Percentiles rank a stretch among this genome's conserved stretches.
phyloP scores from a whole-genome alignment of 2,888 invertebrate genomes.

The Notodonta dromedarius region DNA sequence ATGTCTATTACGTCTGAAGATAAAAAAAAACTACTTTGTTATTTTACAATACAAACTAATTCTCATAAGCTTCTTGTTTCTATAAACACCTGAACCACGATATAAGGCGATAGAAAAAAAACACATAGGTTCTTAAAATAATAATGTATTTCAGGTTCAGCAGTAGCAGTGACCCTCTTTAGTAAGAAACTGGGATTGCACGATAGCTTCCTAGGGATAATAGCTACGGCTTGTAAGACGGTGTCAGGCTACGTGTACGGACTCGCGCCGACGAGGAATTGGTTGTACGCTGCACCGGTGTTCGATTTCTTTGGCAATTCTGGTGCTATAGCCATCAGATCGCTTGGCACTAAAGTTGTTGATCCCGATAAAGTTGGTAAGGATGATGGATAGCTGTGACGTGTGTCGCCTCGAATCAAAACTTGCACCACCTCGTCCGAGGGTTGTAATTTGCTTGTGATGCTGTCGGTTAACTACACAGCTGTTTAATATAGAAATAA shows the following conservation, averaged over 20 bases:
- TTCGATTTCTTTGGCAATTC: constrained; percentile 82
- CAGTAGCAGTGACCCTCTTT: constrained; percentile 73
- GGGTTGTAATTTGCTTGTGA: too few relatives aligned
- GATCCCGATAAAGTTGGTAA: constrained; percentile 78
- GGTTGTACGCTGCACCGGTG: constrained; percentile 74
- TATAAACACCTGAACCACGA: too few relatives aligned
- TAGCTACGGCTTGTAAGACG: constrained; percentile 77
- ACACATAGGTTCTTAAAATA: background rate
- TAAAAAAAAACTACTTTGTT: too few relatives aligned
- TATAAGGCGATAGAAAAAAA: too few relatives aligned
- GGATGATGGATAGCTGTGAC: constrained; percentile 13
- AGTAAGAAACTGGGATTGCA: constrained; percentile 74
- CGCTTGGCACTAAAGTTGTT: constrained; percentile 83
- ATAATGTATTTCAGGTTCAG: constrained; percentile 63
- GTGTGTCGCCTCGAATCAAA: too few relatives aligned
- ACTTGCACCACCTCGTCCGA: too few relatives aligned
- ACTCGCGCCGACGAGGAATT: constrained; percentile 65
- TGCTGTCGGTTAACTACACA: too few relatives aligned
- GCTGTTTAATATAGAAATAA: too few relatives aligned
- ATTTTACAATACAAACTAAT: too few relatives aligned
- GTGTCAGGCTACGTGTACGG: constrained; percentile 68
- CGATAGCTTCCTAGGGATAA: constrained; percentile 73
- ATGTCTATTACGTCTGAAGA: too few relatives aligned
- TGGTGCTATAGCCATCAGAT: constrained; percentile 81
- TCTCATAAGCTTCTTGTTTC: too few relatives aligned